Evolutionary conservation across 92 coral and sea anemone genomes (phyloP), one percentile per base, ranked within the genome.

Genomic region (Isaurus tuberculatus): DNA sequence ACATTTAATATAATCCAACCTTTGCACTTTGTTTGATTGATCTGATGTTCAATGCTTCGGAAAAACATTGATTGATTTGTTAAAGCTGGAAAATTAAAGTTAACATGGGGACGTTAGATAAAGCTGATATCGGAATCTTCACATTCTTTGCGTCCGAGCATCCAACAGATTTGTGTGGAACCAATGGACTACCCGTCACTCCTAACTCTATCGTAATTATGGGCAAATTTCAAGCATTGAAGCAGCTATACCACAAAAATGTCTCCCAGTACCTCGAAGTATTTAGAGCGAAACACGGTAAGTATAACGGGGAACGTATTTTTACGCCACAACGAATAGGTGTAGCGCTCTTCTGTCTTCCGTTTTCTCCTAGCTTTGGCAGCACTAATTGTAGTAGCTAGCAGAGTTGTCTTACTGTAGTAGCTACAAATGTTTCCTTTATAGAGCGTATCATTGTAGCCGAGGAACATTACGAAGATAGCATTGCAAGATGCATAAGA

Each of bases 171-270:
- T 86, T 89, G 55, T 96, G 99, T 72, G 99, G 99, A n/a, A 96
- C 99, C 0, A 96, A 96, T 87, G 99, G 99, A 5, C 79, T 96
- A 28, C 99, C 99, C 0, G 91, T 96, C 20, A 96, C 99, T 61
- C 99, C 99, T 20, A 96, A 96, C 83, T 96, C 99, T 33, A 96
- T 96, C 65, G 99, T 96, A 55, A 92, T 96, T 72, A 88, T 92
- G 90, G 99, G 99, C 22, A 87, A 84, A 61, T 96, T 96, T 78
- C 98, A 96, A 78, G 67, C 51, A 19, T 80, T 96, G 64, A 96
- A 92, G 80, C 68, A 85, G 61, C 79, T 96, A 61, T 86, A 90
- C 40, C 99, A 96, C 64, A 85, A 85, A 48, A 94, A 94, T 71
- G 91, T 96, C 28, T 96, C 98, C 86, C 98, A 96, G 92, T 94